Conservation (phyloP, 2,797 vertebrate genomes). For the Urophycis tenuis region DNA sequence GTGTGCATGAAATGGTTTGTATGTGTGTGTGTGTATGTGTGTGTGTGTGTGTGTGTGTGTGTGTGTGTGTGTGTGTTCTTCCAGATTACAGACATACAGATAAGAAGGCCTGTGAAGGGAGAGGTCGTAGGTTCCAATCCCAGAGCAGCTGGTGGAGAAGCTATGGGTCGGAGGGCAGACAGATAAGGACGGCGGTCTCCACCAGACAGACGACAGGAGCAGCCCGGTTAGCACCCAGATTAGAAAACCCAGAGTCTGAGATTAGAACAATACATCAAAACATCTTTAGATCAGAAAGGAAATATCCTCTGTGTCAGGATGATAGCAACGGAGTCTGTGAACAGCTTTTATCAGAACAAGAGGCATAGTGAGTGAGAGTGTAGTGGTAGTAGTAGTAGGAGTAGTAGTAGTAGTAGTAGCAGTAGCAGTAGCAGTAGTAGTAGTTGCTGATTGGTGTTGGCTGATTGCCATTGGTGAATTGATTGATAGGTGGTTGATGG, state of each 20-base stretch:
- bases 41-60: background rate
- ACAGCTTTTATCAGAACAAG: background rate
- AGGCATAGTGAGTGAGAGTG: background rate
- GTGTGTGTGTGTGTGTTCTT: background rate
- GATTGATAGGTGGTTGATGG: background rate
- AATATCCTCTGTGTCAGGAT: background rate
- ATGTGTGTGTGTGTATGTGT: background rate
- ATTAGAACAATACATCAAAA: constrained; percentile 6
- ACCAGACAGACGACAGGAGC: background rate
- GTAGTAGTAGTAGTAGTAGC: background rate
- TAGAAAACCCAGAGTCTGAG: background rate
- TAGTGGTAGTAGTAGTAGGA: background rate
- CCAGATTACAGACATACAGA: background rate
- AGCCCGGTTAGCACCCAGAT: background rate
- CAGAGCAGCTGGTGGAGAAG: background rate
- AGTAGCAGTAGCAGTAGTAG: background rate
- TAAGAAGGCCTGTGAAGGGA: constrained; percentile 7
- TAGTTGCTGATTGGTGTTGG: background rate
- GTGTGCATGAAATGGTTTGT: background rate
- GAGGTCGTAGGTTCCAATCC: constrained; percentile 19
- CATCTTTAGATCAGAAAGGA: background rate
- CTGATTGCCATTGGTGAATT: background rate
- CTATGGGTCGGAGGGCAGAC: constrained; percentile 9
- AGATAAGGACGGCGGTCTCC: constrained; percentile 4
- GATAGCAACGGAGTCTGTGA: background rate